These are phyloP conservation scores for Saccostrea cuccullata DNA, from an alignment of 1,140 invertebrate genomes.

Conservation along the genomic window DNA sequence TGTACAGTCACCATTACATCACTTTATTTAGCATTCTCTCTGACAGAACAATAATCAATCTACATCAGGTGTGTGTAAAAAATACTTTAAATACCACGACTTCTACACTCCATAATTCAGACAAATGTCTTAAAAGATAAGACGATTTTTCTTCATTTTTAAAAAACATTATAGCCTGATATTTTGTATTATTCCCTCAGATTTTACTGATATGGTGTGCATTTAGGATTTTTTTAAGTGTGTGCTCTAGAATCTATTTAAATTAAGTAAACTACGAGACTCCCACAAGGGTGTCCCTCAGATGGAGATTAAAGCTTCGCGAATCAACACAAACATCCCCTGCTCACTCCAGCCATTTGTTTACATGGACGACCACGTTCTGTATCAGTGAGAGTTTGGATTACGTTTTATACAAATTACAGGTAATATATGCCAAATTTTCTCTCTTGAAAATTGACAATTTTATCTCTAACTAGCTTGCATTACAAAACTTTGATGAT, in stretches of 20 bases:
- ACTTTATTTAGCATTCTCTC: background rate
- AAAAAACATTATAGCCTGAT: background rate
- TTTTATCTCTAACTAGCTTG: background rate
- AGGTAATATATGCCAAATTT: constrained; percentile 19
- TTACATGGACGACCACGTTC: constrained; percentile 11
- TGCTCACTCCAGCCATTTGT: background rate
- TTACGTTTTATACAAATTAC: constrained; percentile 11
- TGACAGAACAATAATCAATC: constrained; percentile 29
- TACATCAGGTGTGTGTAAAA: background rate
- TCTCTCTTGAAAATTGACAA: background rate
- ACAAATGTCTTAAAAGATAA: constrained; percentile 10
- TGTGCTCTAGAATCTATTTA: background rate
- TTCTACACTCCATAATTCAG: background rate
- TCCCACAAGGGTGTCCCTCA: background rate
- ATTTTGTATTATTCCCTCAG: background rate
- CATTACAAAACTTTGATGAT: constrained; percentile 2
- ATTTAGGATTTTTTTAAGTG: background rate
- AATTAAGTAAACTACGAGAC: constrained; percentile 4
- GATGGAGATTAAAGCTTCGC: background rate
- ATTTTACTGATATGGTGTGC: constrained; percentile 4
- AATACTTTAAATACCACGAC: constrained; percentile 4
- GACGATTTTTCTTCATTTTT: background rate
- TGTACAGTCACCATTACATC: background rate
- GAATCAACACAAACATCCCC: constrained; percentile 25
- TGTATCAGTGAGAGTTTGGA: background rate